Evolutionary conservation across 2,888 invertebrate species (phyloP), one percentile per base, ranked within the genome.

Genomic region (Ennomos quercinarius): DNA sequence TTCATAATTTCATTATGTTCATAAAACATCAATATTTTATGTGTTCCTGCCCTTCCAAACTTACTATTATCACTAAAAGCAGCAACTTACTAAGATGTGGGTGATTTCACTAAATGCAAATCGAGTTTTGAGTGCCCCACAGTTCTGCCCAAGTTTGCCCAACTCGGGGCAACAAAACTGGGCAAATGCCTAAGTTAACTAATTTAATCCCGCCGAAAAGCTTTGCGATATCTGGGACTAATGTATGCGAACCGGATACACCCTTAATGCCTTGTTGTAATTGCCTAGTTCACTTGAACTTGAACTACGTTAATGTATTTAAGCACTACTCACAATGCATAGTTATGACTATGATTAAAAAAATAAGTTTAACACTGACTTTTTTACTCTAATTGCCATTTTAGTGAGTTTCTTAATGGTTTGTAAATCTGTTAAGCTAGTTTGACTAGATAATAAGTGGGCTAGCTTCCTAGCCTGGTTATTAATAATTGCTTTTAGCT

Each of bases 151-250:
- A 50, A 50, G 38, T 51, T 52, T 57, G 62, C 48, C 51, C 40
- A 59, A 59, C 48, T 49, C 57, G 50, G 56, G 46, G 42, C 61
- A 60, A 60, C 66, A 69, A 70, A 67, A 81, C 78, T 76, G 77
- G 74, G 73, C 77, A 81, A 86, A 86, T 83, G 56, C 52, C 64
- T 62, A 85, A 86, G 81, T 84, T 84, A 80, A 85, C 85, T 86
- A 88, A 90, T 89, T 88, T 91, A 88, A 89, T 88, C 85, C 81
- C 70, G 76, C 78, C 80, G 80, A 87, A 89, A 89, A 91, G 86
- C 85, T 88, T 86, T 80, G 80, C 83, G 85, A 89, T 89, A 89
- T 90, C 91, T 90, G 87, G 78, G 81, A 73, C 76, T 91, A 91
- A 91, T 91, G 87, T 89, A 91, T 89, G 91, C 91, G 85, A 83